These are phyloP conservation scores for Drosophila infuscata DNA, from an alignment of 2,888 invertebrate species.

Conservation along the genomic window DNA sequence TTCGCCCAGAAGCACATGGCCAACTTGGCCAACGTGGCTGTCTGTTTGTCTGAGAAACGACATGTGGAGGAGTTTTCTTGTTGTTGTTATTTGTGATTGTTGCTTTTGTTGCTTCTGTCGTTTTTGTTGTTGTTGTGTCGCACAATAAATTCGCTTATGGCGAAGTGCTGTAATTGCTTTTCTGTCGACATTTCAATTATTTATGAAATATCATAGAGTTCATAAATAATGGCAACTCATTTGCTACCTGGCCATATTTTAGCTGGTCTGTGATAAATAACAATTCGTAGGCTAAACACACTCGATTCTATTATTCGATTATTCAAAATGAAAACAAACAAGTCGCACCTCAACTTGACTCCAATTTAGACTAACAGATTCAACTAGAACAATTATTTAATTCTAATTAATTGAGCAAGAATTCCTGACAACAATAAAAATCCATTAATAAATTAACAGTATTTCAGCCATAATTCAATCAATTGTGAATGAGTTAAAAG, in stretches of 20 bases:
- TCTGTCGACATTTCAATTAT: constrained; percentile 75
- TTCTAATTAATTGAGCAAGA: constrained; percentile 21
- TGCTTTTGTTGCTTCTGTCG: constrained; percentile 7
- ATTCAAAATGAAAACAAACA: constrained; percentile 29
- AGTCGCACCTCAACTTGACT: constrained; percentile 31
- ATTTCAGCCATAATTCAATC: neutral
- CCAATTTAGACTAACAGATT: constrained; percentile 32
- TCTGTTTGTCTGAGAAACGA: constrained; percentile 8
- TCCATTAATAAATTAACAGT: neutral
- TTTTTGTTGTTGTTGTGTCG: constrained; percentile 23
- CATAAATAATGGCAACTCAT: constrained; percentile 58
- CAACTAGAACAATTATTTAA: constrained; percentile 20
- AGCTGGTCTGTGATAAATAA: constrained; percentile 54
- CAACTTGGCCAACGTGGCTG: constrained; percentile 2
- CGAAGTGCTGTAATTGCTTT: constrained; percentile 59
- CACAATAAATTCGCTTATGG: constrained; percentile 52
- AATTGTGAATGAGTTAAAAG: neutral
- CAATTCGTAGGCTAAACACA: constrained; percentile 34
- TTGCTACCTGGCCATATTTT: constrained; percentile 48
- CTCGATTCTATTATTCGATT: constrained; percentile 25
- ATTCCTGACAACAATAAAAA: neutral
- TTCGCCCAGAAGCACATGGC: constrained; percentile 20
- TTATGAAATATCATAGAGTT: constrained; percentile 71
- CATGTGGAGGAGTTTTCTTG: constrained; percentile 34
- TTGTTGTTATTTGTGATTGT: constrained; percentile 18